Base-by-base conservation (phyloP, 2,888 invertebrate genomes). In the Rotaria macrura region DNA sequence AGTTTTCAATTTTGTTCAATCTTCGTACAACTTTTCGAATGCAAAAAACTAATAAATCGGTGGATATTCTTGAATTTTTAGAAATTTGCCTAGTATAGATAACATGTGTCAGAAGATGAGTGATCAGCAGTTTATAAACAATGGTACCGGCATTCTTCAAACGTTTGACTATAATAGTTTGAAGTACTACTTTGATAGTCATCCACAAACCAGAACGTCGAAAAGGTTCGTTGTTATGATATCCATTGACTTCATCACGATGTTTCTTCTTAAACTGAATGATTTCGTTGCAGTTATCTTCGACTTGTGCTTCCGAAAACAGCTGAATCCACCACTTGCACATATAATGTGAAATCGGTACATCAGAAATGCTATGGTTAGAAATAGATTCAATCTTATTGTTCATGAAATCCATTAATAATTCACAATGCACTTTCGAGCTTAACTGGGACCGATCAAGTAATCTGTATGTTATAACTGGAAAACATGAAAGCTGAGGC, bases 1-100 rank as follows among this genome's bases (percentile, higher is more conserved):
- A 57, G 25, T n/a, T 14, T n/a, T 57, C 57, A 57, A 57, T 57
- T n/a, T 57, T 57, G n/a, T 57, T 57, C 25, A 57, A 25, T n/a
- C 57, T n/a, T n/a, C 57, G 57, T 57, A 57, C 57, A 57, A 57
- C n/a, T 57, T 57, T 57, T 57, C 57, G 57, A 57, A 57, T 57
- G 57, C 57, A 57, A 57, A n/a, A n/a, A 25, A 57, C 29, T 29
- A 57, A 57, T n/a, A 57, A 57, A 57, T 57, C 57, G 14, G 25
- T 57, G 49, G 12, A 14, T 49, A 49, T 49, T n/a, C 12, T 25
- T n/a, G 2, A 7, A 29, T 57, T 4, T 14, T 3, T 25, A n/a
- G n/a, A n/a, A n/a, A n/a, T n/a, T n/a, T n/a, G n/a, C n/a, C n/a
- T n/a, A 12, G 23, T 57, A 4, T 5, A 17, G n/a, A 57, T 57